Evolutionary conservation across 2,888 invertebrate species (phyloP).

Genomic region (Lasioglossum vierecki): DNA sequence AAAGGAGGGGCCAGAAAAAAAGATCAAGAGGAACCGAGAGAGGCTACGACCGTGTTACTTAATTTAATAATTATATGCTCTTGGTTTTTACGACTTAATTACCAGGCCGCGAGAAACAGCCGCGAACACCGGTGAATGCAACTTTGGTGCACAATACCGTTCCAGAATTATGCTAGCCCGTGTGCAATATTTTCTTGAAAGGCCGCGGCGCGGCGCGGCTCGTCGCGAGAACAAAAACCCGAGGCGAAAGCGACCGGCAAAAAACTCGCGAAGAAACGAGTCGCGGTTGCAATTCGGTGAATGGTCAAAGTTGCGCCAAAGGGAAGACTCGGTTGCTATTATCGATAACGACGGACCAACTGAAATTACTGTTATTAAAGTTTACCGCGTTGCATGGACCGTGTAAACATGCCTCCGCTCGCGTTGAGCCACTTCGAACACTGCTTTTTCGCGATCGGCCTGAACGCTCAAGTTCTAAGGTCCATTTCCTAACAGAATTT

Average conservation of each 20-base stretch:
- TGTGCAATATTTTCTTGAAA: constrained; percentile 54
- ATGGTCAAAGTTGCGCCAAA: constrained; percentile 31
- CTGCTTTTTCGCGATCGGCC: constrained; percentile 2
- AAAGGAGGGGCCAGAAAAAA: not conserved
- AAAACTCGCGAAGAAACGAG: constrained; percentile 26
- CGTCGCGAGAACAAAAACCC: constrained; percentile 22
- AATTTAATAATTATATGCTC: constrained; percentile 62
- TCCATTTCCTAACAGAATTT: not conserved
- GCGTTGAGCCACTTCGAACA: constrained; percentile 3
- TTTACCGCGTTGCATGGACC: constrained; percentile 24
- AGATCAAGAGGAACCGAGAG: not conserved
- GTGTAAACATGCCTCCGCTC: constrained; percentile 37
- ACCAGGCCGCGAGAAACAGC: constrained; percentile 41
- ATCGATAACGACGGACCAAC: constrained; percentile 42
- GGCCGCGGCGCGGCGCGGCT: constrained; percentile 10
- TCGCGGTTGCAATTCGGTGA: constrained; percentile 14
- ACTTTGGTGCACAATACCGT: constrained; percentile 48
- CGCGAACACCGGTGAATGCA: constrained; percentile 39
- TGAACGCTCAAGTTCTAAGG: not conserved
- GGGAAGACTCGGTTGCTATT: constrained; percentile 27
- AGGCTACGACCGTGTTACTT: constrained; percentile 39
- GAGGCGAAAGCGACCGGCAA: not conserved
- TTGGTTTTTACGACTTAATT: constrained; percentile 59
- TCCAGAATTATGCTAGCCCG: constrained; percentile 47
- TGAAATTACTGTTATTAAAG: constrained; percentile 49